Evolutionary conservation across 2,888 invertebrate genomes (phyloP), one percentile per base, ranked within the genome.

Genomic region (Eledona agricola): DNA sequence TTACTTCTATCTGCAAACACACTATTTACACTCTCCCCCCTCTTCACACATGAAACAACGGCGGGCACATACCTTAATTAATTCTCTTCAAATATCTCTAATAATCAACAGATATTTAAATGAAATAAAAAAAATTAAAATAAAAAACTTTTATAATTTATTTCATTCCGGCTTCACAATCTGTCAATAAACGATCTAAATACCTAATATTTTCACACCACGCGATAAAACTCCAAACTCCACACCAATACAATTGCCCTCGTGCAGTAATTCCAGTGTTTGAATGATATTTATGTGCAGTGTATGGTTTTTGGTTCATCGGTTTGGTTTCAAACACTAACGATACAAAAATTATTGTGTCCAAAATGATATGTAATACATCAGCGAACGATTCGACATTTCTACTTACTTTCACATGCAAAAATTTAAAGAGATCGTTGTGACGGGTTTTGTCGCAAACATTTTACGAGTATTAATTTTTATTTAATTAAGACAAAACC

Each of bases 1-100:
- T 60, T 63, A 56, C 59, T 59, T 57, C 54, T 56, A 58, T 57
- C 55, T 54, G 32, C 29, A 49, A 52, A 28, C 34, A 20, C 22
- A 53, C 38, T 43, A 43, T 54, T 54, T 49, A 54, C 37, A 37
- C 28, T 34, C 31, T 50, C 43, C 50, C 42, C 22, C 40, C 31
- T 50, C 43, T 54, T 35, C 22, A 42, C 29, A 34, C 37, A 42
- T 23, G 32, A 35, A 34, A 38, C 46, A 35, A 47, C 25, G 15
- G 34, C 28, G n/a, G n/a, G n/a, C n/a, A n/a, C n/a, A n/a, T n/a
- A n/a, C n/a, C n/a, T n/a, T n/a, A n/a, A n/a, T n/a, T n/a, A n/a
- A n/a, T n/a, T n/a, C n/a, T n/a, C n/a, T n/a, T n/a, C n/a, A n/a
- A n/a, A n/a, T n/a, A n/a, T n/a, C n/a, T n/a, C n/a, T n/a, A n/a